These are phyloP conservation scores for Listrodromus nycthemerus DNA, from an alignment of 2,888 invertebrate species.

Conservation along the genomic window DNA sequence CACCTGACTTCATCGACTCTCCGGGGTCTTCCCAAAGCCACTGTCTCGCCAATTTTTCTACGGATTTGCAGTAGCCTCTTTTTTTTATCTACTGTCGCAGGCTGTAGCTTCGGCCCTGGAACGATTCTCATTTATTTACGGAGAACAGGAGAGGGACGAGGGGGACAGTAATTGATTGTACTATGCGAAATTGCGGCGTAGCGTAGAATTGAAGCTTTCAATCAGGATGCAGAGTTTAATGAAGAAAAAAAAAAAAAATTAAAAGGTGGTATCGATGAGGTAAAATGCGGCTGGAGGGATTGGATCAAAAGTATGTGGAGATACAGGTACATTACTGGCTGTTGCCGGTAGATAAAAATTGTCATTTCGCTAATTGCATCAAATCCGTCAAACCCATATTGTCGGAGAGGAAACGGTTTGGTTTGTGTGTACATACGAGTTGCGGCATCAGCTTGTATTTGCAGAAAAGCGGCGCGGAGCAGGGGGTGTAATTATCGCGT, in stretches of 20 bases:
- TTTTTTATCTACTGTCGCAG: slow-evolving; percentile 11
- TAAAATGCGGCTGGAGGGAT: background rate
- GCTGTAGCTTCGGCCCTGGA: background rate
- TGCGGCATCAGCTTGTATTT: background rate
- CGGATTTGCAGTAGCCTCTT: slow-evolving; percentile 38
- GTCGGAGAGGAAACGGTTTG: background rate
- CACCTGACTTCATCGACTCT: slow-evolving; percentile 37
- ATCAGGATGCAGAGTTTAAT: slow-evolving; percentile 4
- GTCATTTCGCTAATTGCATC: slow-evolving; percentile 10
- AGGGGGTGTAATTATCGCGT: slow-evolving; percentile 2
- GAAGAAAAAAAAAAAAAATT: background rate
- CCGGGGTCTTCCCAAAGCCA: slow-evolving; percentile 1
- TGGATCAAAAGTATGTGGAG: slow-evolving; percentile 1
- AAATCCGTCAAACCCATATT: slow-evolving; percentile 31
- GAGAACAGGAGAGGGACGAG: background rate
- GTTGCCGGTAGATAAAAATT: background rate
- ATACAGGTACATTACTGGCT: background rate
- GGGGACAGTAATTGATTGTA: slow-evolving; percentile 22
- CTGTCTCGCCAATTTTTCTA: slow-evolving; percentile 46
- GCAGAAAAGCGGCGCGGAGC: background rate
- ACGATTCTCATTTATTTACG: slow-evolving; percentile 39
- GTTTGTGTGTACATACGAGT: background rate
- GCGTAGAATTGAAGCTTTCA: slow-evolving; percentile 6
- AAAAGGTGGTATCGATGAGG: background rate
- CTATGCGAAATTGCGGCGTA: slow-evolving; percentile 1